Evolutionary conservation across 2,113 vertebrate species (phyloP).

Genomic region (Capreolus pygargus): DNA sequence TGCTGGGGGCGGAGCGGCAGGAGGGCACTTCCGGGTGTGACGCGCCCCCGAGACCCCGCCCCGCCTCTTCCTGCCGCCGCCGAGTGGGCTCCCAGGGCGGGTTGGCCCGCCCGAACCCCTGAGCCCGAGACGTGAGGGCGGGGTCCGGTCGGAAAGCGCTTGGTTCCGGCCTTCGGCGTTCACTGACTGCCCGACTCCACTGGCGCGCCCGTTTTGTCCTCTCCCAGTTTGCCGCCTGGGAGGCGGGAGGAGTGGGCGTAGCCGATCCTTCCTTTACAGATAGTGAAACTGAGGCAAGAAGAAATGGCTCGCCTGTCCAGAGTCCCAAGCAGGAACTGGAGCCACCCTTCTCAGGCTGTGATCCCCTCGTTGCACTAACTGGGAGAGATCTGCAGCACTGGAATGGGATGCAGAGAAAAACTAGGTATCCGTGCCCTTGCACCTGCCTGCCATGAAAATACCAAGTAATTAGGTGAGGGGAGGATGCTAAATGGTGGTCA

Average conservation of each 20-base stretch:
- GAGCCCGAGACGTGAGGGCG: not conserved
- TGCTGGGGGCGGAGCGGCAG: not conserved
- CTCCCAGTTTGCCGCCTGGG: not conserved
- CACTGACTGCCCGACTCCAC: not conserved
- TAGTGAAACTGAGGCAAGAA: constrained; percentile 7
- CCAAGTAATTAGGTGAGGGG: not conserved
- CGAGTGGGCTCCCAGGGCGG: not conserved
- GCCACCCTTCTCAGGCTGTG: not conserved
- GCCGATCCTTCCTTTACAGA: not conserved
- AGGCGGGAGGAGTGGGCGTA: not conserved
- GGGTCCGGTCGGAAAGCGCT: not conserved
- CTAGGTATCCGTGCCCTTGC: not conserved
- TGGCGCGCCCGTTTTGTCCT: not conserved
- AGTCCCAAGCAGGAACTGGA: not conserved
- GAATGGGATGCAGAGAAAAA: not conserved
- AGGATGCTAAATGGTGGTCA: not conserved
- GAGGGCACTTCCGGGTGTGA: not conserved
- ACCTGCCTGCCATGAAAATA: not conserved
- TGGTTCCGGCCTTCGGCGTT: fast-evolving
- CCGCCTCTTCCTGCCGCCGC: not conserved
- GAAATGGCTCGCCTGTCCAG: not conserved
- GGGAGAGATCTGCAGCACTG: not conserved
- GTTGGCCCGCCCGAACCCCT: not conserved
- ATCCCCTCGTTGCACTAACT: not conserved
- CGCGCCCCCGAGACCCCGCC: not conserved